Evolutionary conservation across 2,888 invertebrate genomes (phyloP), one percentile per base, ranked within the genome.

Genomic region (Auanema sp.): DNA sequence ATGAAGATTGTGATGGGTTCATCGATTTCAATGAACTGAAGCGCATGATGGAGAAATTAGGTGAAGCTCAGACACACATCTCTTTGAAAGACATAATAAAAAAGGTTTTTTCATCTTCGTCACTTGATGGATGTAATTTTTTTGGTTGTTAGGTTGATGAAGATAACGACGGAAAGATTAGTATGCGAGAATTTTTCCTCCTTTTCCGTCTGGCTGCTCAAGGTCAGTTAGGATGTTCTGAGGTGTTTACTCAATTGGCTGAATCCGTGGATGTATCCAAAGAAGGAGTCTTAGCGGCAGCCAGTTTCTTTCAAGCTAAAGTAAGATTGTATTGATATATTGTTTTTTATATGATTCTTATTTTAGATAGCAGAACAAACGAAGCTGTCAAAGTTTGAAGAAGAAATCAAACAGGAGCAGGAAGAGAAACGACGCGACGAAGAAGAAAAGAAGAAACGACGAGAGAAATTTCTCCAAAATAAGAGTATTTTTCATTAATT

Each of bases 31-130:
- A 89, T 25, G 95, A 96, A 85, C 87, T 96, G 72, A 96, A 96
- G 85, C 87, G 90, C 25, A 94, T 95, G 93, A 95, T 95, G 95
- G 96, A 96, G 85, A 90, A 92, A 67, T 86, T 96, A 61, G 93
- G 92, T 11, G 93, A 92, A 1, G 95, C 96, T 14, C 96, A 96
- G 86, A 96, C 96, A 0, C 95, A 96, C 85, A 87, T 96, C 59
- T 92, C 92, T 0, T 88, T 96, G 25, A 96, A 96, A 85, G 90
- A 90, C 43, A 95, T 96, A 93, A 96, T 96, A 81, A 69, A 68
- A 60, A 89, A 90, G 66, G 75, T 71, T 0, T 8, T 14, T 25
- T 1, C 42, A 55, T 6, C 11, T 14, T 11, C 42, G 18, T n/a
- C 6, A 41, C 6, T 55, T 55, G 40, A 55, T 12, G 18, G 6